Percentiles rank a stretch among this genome's conserved stretches.
Conservation (phyloP, 2,797 vertebrate genomes). For the Intellagama lesueurii region DNA sequence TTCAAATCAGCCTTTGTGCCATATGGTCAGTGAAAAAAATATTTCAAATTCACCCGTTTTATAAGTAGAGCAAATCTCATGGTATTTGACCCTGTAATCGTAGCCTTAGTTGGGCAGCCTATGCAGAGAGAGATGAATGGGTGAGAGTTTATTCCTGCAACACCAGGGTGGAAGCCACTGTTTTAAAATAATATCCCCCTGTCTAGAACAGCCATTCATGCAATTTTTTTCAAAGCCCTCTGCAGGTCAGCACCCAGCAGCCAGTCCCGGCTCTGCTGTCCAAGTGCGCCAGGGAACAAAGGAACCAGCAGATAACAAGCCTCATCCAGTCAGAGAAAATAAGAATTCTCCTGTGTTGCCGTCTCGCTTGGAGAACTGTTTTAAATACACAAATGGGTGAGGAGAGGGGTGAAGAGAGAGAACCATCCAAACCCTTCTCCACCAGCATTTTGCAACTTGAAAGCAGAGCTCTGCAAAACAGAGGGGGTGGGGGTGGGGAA, state of each 20-base stretch:
- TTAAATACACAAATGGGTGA: conserved; percentile 1
- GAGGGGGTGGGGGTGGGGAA: neutral
- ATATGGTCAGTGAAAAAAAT: neutral
- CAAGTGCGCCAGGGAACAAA: neutral
- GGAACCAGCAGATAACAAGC: neutral
- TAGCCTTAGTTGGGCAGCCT: too few relatives aligned
- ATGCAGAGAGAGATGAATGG: neutral
- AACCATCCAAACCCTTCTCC: neutral
- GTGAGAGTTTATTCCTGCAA: neutral
- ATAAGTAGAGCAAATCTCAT: too few relatives aligned
- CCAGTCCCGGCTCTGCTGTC: neutral
- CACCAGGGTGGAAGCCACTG: neutral
- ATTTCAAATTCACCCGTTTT: too few relatives aligned
- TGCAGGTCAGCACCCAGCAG: too few relatives aligned
- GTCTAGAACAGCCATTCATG: neutral
- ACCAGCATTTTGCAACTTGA: conserved; percentile 13
- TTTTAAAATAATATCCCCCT: neutral
- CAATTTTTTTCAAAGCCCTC: neutral
- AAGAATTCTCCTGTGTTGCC: neutral
- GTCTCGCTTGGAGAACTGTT: neutral
- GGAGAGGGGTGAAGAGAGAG: neutral
- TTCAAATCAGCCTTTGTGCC: neutral
- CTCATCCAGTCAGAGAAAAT: neutral
- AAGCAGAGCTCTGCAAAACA: conserved; percentile 10
- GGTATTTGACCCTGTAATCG: too few relatives aligned